These are phyloP conservation scores for Coreoperca whiteheadi DNA, from an alignment of 2,113 vertebrate species.

Conservation along the genomic window DNA sequence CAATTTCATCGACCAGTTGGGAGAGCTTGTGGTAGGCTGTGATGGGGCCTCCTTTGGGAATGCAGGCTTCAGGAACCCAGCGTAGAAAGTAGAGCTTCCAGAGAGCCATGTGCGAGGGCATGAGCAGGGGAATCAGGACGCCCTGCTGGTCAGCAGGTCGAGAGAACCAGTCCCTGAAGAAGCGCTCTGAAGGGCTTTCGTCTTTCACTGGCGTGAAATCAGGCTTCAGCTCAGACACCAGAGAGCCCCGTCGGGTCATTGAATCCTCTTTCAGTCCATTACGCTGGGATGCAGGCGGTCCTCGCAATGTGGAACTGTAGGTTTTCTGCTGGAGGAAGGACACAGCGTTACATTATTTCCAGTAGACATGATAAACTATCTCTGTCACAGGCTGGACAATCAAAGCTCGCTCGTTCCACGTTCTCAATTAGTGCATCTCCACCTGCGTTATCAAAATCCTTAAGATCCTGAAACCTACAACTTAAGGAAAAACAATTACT, in stretches of 20 bases:
- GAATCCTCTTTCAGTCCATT: conserved; percentile 89
- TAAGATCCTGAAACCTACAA: not conserved
- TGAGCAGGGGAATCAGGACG: conserved; percentile 87
- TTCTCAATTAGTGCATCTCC: not conserved
- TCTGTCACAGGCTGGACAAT: not conserved
- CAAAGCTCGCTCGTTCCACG: rapidly evolving
- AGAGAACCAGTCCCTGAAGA: conserved; percentile 90
- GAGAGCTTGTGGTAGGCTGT: conserved; percentile 90
- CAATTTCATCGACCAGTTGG: conserved; percentile 91
- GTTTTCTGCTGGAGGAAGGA: conserved; percentile 84
- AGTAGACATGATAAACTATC: not conserved
- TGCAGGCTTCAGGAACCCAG: conserved; percentile 96
- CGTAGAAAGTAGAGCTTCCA: conserved; percentile 98
- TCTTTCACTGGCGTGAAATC: conserved; percentile 82
- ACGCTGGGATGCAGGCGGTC: conserved; percentile 81
- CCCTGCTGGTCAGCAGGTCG: conserved; percentile 89
- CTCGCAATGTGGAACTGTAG: conserved; percentile 91
- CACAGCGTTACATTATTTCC: not conserved
- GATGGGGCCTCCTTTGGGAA: conserved; percentile 88
- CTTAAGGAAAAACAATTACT: not conserved
- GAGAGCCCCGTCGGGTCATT: conserved; percentile 88
- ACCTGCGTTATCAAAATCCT: not conserved
- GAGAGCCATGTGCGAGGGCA: conserved; percentile 89
- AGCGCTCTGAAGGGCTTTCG: conserved; percentile 86
- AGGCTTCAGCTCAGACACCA: conserved; percentile 84